Conservation (phyloP, 2,888 invertebrate genomes). For the Kryphioiulus occultus region DNA sequence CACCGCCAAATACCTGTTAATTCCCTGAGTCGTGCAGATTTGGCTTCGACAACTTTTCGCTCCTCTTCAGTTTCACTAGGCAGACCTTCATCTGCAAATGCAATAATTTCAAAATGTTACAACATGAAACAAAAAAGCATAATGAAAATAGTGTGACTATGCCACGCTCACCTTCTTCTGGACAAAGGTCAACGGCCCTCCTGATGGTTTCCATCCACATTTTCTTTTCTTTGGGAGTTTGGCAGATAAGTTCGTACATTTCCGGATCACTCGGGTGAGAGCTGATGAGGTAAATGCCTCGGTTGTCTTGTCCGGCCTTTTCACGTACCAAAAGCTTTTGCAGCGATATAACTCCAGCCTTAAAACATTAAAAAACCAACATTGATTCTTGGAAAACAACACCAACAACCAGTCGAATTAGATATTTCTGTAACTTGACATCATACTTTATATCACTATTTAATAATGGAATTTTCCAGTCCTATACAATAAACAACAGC, state of each 20-base stretch:
- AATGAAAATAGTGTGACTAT: background rate
- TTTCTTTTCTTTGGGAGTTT: slow-evolving; percentile 88
- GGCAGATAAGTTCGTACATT: slow-evolving; percentile 91
- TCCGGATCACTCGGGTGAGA: slow-evolving; percentile 90
- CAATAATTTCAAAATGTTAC: background rate
- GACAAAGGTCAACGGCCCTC: slow-evolving; percentile 83
- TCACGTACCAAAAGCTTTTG: slow-evolving; percentile 91
- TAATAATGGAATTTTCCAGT: too few species aligned
- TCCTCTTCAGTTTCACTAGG: slow-evolving; percentile 78
- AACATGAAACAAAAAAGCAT: background rate
- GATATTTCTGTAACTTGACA: background rate
- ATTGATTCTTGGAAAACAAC: slow-evolving; percentile 13
- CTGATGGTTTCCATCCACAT: slow-evolving; percentile 89
- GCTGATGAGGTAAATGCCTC: slow-evolving; percentile 90
- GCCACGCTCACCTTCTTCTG: slow-evolving; percentile 69
- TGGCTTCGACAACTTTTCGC: slow-evolving; percentile 76
- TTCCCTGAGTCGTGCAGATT: slow-evolving; percentile 79
- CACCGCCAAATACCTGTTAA: slow-evolving; percentile 69
- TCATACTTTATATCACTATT: background rate
- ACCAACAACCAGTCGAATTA: background rate
- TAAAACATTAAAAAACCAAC: slow-evolving; percentile 57
- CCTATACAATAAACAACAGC: too few species aligned
- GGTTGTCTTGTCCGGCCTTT: slow-evolving; percentile 84
- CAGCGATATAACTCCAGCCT: slow-evolving; percentile 92
- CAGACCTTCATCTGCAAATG: slow-evolving; percentile 71